Evolutionary conservation across 2,888 invertebrate species (phyloP).

Genomic region (Acrobasis suavella): DNA sequence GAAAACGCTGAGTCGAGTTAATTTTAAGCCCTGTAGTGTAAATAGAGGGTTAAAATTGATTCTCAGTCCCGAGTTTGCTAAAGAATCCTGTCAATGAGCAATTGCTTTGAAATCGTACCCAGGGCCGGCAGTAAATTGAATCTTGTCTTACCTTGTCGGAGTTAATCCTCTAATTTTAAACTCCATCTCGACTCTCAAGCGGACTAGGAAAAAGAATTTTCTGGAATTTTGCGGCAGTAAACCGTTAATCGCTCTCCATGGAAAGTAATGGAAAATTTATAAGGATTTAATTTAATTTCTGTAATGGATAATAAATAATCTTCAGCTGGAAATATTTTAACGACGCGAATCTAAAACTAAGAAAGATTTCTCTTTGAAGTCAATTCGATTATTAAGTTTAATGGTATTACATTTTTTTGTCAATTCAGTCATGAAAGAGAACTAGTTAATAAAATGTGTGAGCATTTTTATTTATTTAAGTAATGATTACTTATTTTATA

Average conservation of each 20-base stretch:
- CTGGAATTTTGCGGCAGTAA: conserved; percentile 3
- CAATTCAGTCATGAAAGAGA: no score
- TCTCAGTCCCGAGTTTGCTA: not conserved
- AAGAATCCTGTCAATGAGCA: conserved; percentile 19
- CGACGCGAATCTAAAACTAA: not conserved
- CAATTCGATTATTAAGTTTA: no score
- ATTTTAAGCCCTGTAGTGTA: not conserved
- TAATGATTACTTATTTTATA: no score
- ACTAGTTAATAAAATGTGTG: no score
- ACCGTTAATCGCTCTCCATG: conserved; percentile 6
- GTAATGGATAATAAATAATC: conserved; percentile 8
- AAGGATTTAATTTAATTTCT: conserved; percentile 2
- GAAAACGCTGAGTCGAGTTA: conserved; percentile 4
- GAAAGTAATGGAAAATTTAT: conserved; percentile 12
- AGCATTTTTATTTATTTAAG: no score
- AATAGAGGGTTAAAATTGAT: conserved; percentile 12
- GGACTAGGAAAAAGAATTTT: conserved; percentile 1
- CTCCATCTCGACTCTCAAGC: not conserved
- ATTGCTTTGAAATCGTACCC: conserved; percentile 21
- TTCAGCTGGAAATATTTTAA: not conserved
- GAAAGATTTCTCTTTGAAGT: no score
- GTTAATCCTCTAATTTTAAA: conserved; percentile 14
- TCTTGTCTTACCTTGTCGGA: conserved; percentile 14
- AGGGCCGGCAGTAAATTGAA: conserved; percentile 19
- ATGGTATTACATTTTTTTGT: no score